These are phyloP conservation scores for Desmodus rotundus DNA, from an alignment of 2,113 vertebrate genomes.

Conservation along the genomic window DNA sequence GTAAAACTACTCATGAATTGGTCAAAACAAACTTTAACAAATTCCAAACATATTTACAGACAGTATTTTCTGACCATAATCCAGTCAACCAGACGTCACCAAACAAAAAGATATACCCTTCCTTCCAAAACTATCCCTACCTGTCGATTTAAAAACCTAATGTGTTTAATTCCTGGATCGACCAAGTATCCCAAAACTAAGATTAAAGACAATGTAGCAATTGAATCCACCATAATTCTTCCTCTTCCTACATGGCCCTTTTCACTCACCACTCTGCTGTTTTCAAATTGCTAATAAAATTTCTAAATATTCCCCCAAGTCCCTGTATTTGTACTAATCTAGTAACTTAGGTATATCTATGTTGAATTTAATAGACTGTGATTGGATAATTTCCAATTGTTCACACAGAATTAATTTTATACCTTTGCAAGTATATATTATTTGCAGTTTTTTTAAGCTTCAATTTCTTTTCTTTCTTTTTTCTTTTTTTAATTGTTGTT, in stretches of 20 bases:
- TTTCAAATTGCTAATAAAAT: conserved; percentile 65
- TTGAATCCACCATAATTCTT: conserved; percentile 27
- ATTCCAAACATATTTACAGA: background rate
- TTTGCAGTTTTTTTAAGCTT: conserved; percentile 50
- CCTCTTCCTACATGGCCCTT: background rate
- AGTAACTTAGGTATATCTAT: conserved; percentile 55
- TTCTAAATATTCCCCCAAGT: conserved; percentile 60
- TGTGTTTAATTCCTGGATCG: background rate
- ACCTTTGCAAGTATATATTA: conserved; percentile 57
- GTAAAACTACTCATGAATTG: background rate
- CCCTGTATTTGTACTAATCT: conserved; percentile 63
- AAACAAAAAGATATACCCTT: background rate
- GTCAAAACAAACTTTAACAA: background rate
- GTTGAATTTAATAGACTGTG: conserved; percentile 48
- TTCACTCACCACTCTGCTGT: conserved; percentile 1
- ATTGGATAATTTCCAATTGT: conserved; percentile 49
- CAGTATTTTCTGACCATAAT: background rate
- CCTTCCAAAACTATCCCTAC: background rate
- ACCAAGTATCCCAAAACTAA: conserved; percentile 18
- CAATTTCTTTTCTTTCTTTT: too few species aligned
- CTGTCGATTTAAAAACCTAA: background rate
- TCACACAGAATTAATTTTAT: conserved; percentile 66
- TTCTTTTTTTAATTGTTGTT: too few species aligned
- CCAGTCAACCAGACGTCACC: background rate
- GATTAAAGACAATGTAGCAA: conserved; percentile 30